phyloP scores from a whole-genome alignment of 2,113 vertebrate species.

The Phaetusa simplex region DNA sequence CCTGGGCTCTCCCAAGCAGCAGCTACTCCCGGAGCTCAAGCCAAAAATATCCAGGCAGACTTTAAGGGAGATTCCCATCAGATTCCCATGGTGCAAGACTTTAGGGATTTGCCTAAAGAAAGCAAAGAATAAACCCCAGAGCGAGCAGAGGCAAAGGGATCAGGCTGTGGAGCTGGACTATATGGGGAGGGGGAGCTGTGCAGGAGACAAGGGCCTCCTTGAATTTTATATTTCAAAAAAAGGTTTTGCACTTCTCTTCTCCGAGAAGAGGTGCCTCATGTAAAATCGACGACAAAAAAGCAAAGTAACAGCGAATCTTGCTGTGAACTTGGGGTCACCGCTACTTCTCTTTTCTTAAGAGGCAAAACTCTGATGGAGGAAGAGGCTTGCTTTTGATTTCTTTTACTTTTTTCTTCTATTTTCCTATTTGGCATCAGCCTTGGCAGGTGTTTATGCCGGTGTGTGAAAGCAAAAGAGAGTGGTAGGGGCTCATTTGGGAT shows the following conservation, averaged over 20 bases:
- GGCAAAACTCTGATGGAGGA: neutral
- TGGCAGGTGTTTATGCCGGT: neutral
- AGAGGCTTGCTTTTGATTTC: neutral
- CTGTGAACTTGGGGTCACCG: neutral
- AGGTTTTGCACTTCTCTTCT: neutral
- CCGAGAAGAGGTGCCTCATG: neutral
- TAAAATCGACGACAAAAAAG: neutral
- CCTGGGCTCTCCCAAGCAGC: neutral
- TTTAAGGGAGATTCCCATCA: neutral
- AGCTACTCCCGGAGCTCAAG: neutral
- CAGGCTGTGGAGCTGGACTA: neutral
- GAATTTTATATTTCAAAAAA: neutral
- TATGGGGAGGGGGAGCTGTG: neutral
- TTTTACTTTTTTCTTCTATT: neutral
- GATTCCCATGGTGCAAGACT: neutral
- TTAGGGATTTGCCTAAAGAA: neutral
- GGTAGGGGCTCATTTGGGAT: neutral
- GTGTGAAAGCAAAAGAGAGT: neutral
- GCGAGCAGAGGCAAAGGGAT: accelerated
- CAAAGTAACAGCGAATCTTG: neutral
- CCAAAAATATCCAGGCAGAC: neutral
- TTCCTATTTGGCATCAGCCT: neutral
- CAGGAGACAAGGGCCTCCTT: neutral
- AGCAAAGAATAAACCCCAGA: neutral
- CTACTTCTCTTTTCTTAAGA: neutral